phyloP scores from a whole-genome alignment of 2,888 invertebrate genomes.

The Eristalis tenax region DNA sequence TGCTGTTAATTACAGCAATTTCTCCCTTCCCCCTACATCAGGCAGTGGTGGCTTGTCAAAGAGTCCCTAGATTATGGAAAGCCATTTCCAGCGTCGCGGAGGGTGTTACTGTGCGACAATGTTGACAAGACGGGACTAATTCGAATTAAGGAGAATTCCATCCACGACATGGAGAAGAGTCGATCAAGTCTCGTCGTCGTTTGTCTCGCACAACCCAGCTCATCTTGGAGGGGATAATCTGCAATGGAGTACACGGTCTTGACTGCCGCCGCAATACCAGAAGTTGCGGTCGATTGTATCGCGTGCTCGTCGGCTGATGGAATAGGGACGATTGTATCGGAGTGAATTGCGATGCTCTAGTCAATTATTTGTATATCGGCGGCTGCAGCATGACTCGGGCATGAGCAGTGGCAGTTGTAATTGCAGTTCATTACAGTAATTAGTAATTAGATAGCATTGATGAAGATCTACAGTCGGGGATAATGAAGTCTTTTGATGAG shows the following conservation, averaged over 20 bases:
- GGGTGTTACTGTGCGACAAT: conserved; percentile 44
- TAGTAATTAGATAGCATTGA: conserved; percentile 42
- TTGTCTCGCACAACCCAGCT: neutral
- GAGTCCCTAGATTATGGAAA: conserved; percentile 19
- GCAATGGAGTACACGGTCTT: neutral
- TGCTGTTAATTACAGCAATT: conserved; percentile 58
- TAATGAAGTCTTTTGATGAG: conserved; percentile 6
- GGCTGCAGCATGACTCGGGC: neutral
- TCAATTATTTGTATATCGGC: conserved; percentile 44
- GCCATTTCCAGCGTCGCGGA: conserved; percentile 13
- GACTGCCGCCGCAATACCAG: neutral
- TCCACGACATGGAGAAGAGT: conserved; percentile 12
- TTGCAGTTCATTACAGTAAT: conserved; percentile 48
- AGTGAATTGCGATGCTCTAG: conserved; percentile 23
- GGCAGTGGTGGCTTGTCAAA: neutral
- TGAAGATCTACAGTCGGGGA: neutral
- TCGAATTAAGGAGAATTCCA: conserved; percentile 57
- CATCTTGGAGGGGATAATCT: conserved; percentile 11
- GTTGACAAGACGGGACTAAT: conserved; percentile 45
- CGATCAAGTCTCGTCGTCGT: conserved; percentile 8
- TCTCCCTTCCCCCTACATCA: conserved; percentile 2
- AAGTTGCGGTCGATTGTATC: conserved; percentile 19
- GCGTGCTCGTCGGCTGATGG: neutral
- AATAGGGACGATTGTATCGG: conserved; percentile 15
- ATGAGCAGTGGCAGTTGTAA: conserved; percentile 11